Conservation (phyloP, 2,797 vertebrate genomes). For the Vireo griseus region DNA sequence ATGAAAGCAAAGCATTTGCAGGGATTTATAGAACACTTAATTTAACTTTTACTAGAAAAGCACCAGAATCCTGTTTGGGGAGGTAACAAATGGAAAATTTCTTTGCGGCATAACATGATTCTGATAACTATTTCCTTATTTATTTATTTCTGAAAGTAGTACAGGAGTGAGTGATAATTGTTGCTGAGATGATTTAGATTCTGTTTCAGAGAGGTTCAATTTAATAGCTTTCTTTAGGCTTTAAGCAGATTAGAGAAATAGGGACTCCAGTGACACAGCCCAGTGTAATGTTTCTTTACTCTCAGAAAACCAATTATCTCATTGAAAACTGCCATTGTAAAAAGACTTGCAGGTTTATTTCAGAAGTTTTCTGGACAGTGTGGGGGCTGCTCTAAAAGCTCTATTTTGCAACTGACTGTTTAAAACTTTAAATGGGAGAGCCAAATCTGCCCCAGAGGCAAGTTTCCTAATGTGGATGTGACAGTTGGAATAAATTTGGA, state of each 20-base stretch:
- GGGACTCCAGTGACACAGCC: neutral
- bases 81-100: neutral
- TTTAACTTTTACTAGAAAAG: neutral
- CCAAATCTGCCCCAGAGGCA: neutral
- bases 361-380: neutral
- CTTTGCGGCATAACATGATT: neutral
- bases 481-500: neutral
- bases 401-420: neutral
- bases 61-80: neutral
- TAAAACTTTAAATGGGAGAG: neutral
- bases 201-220: neutral
- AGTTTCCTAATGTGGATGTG: neutral
- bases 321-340: neutral
- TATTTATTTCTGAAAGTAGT: conserved; percentile 1
- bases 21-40: neutral
- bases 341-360: neutral
- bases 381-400: neutral
- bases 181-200: neutral
- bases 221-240: neutral
- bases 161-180: neutral
- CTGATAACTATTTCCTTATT: neutral
- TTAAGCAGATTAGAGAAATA: neutral
- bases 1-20: neutral
- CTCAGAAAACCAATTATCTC: neutral
- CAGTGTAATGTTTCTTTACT: neutral